Base-by-base conservation (phyloP, 2,113 vertebrate species). In the Pluvianellus socialis region DNA sequence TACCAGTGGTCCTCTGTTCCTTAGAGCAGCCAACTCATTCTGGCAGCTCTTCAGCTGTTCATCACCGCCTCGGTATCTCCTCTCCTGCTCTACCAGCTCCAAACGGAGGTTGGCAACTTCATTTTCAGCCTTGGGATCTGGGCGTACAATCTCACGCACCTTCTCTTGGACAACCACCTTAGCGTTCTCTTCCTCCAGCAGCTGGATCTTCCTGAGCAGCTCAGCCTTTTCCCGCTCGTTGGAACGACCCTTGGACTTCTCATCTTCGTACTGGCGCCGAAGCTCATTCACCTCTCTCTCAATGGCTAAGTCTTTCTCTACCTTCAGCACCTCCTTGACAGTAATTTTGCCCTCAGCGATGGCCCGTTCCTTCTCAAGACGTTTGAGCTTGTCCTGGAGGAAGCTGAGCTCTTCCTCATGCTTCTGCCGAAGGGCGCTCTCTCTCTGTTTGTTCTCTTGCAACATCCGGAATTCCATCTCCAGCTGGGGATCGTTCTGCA, bases 301-400 rank as follows among this genome's bases (percentile, higher is more conserved):
- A 1, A 98, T 96, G 7, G 90, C 97, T 7, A 98, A 18, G 50
- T 99, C 99, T 82, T 99, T 99, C 96, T 99, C 99, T 20, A 99
- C 98, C 95, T 99, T 99, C 88, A 99, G 96, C 44, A 99, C 99
- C 95, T 99, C 99, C 91, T 99, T 99, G 93, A 99, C 99, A 0
- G 99, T 99, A 93, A 99, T 99, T 91, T 99, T 99, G 92, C 99
- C 99, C 95, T 99, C 99, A 0, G 99, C 99, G 23, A 99, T 99
- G 80, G 99, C 97, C 72, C 99, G 98, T 75, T 99, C 99, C 79
- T 99, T 99, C 97, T 99, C 99, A 52, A 99, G 97, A 30, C 99
- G 98, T 92, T 91, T 98, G 27, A 99, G 98, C 84, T 98, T 99
- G 7, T 99, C 99, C 92, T 99, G 99, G 77, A 99, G 98, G 96